phyloP scores from a whole-genome alignment of 2,113 vertebrate genomes.

The Entelurus aequoreus region DNA sequence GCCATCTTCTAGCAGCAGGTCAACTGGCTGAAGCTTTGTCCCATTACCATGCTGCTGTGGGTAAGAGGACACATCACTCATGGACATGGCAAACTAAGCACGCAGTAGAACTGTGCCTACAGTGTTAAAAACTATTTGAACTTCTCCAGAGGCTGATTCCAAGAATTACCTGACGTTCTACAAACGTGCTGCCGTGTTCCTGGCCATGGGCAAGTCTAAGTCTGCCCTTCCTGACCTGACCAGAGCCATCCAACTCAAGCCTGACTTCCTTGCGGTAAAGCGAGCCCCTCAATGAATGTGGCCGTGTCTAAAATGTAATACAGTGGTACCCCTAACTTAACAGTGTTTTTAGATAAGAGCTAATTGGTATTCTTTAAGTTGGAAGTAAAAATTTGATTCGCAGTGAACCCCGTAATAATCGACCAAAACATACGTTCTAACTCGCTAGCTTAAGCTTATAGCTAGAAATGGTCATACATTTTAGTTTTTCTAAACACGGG shows the following conservation, averaged over 20 bases:
- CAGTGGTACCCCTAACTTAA: too few species aligned
- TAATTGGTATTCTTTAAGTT: too few species aligned
- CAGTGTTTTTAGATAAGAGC: too few species aligned
- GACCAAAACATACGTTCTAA: too few species aligned
- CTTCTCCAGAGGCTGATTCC: conserved; percentile 74
- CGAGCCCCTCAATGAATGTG: not conserved
- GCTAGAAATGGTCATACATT: too few species aligned
- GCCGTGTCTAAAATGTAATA: too few species aligned
- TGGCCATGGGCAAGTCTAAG: conserved; percentile 82
- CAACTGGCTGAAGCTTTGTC: conserved; percentile 80
- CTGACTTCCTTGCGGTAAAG: conserved; percentile 79
- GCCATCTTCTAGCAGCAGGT: conserved; percentile 79
- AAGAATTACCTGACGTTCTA: conserved; percentile 83
- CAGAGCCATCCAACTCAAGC: conserved; percentile 78
- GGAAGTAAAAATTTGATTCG: too few species aligned
- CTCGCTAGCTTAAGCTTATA: too few species aligned
- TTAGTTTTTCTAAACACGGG: too few species aligned
- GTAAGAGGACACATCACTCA: conserved; percentile 56
- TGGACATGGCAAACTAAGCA: not conserved
- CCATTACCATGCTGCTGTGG: conserved; percentile 82
- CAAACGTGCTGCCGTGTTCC: conserved; percentile 78
- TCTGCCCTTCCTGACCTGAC: conserved; percentile 79
- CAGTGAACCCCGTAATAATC: too few species aligned
- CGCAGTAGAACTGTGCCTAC: too few species aligned
- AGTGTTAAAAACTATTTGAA: not conserved